phyloP scores from a whole-genome alignment of 92 coral and sea anemone species.

The Chrysogorgia sp. region DNA sequence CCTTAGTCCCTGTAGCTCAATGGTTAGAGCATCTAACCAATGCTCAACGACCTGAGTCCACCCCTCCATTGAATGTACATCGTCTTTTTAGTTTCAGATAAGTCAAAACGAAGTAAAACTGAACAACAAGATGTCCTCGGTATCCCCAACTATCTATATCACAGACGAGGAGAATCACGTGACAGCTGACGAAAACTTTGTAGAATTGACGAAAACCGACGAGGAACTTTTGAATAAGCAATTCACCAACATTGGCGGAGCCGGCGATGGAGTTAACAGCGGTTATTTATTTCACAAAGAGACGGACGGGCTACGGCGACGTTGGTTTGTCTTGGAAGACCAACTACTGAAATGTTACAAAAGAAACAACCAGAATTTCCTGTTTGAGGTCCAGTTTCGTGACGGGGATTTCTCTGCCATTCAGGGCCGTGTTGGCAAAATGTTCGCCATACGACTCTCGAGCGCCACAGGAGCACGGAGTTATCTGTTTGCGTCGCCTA shows the following conservation, averaged over 20 bases:
- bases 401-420: constrained; percentile 30
- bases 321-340: constrained; percentile 22
- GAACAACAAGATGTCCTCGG: not conserved
- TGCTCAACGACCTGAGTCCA: no score
- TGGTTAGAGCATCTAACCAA: no score
- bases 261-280: not conserved
- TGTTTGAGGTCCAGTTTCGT: constrained; percentile 10
- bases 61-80: not conserved
- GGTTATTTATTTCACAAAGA: constrained; percentile 18
- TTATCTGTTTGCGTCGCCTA: constrained; percentile 33
- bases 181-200: constrained; percentile 27
- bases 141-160: not conserved
- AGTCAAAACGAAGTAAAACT: constrained; percentile 23
- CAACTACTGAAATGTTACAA: constrained; percentile 34
- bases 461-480: constrained; percentile 1
- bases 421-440: constrained; percentile 27
- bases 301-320: constrained; percentile 17
- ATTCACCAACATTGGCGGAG: not conserved
- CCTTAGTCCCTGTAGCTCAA: no score
- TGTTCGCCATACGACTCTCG: constrained; percentile 24
- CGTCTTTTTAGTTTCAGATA: constrained; percentile 1
- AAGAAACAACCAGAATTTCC: constrained; percentile 28
- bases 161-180: constrained; percentile 27
- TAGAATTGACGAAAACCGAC: constrained; percentile 18
- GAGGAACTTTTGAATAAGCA: constrained; percentile 5